phyloP scores from a whole-genome alignment of 2,888 invertebrate species.

The Eustalomyia histrio region DNA sequence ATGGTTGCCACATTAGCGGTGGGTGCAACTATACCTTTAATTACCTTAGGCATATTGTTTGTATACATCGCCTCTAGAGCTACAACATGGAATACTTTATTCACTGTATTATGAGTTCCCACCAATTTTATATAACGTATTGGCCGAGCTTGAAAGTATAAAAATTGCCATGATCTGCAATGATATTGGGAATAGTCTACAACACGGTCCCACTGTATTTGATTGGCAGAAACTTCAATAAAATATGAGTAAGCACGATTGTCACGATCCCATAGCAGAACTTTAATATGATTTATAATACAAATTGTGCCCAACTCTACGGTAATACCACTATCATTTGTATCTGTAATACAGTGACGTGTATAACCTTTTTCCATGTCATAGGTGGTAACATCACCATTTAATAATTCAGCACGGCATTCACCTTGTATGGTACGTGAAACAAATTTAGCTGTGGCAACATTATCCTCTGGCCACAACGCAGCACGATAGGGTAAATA shows the following conservation, averaged over 20 bases:
- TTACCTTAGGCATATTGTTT: slow-evolving; percentile 86
- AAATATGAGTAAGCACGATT: slow-evolving; percentile 83
- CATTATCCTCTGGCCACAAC: slow-evolving; percentile 92
- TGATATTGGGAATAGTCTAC: slow-evolving; percentile 95
- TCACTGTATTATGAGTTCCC: slow-evolving; percentile 97
- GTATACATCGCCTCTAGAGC: slow-evolving; percentile 94
- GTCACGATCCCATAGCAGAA: slow-evolving; percentile 97
- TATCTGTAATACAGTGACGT: slow-evolving; percentile 91
- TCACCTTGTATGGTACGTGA: slow-evolving; percentile 95
- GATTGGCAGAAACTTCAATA: slow-evolving; percentile 94
- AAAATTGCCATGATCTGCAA: slow-evolving; percentile 97
- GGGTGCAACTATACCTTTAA: slow-evolving; percentile 89
- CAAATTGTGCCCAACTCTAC: slow-evolving; percentile 90
- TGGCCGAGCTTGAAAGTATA: slow-evolving; percentile 94
- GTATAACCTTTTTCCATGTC: slow-evolving; percentile 97
- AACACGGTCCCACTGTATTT: slow-evolving; percentile 95
- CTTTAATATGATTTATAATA: slow-evolving; percentile 95
- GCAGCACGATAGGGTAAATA: slow-evolving; percentile 92
- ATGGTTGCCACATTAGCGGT: slow-evolving; percentile 95
- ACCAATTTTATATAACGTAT: slow-evolving; percentile 90
- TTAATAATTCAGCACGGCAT: slow-evolving; percentile 91
- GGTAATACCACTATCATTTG: slow-evolving; percentile 89
- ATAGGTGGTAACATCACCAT: slow-evolving; percentile 92
- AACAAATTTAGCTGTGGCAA: slow-evolving; percentile 89
- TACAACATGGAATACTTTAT: slow-evolving; percentile 96